These are phyloP conservation scores for Coelopa frigida DNA, from an alignment of 1,140 invertebrate species.

Conservation along the genomic window DNA sequence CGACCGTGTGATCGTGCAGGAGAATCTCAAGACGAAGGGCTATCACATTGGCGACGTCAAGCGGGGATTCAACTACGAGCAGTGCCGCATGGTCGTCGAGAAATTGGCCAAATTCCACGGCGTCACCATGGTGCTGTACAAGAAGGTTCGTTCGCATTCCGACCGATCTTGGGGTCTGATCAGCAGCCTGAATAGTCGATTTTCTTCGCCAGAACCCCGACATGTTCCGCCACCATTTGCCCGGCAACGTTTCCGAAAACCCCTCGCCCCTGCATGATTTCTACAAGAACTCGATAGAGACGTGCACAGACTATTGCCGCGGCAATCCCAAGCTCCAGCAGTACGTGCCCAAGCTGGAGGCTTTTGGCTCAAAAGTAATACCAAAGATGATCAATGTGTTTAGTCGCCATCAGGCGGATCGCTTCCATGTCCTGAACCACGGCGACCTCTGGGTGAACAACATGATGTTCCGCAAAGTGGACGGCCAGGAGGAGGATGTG, in stretches of 20 bases:
- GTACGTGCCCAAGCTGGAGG: slow-evolving; percentile 42
- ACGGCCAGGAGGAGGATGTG: slow-evolving; percentile 44
- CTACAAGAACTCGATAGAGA: slow-evolving; percentile 11
- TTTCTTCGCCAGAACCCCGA: slow-evolving; percentile 46
- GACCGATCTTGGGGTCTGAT: too few species aligned
- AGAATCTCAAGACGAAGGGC: slow-evolving; percentile 48
- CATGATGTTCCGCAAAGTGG: slow-evolving; percentile 52
- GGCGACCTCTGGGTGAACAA: slow-evolving; percentile 59
- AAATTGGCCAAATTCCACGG: slow-evolving; percentile 52
- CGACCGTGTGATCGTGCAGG: slow-evolving; percentile 46
- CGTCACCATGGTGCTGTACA: slow-evolving; percentile 46
- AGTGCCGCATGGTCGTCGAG: slow-evolving; percentile 46
- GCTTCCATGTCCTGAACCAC: slow-evolving; percentile 51
- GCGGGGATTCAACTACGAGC: slow-evolving; percentile 48
- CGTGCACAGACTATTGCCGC: slow-evolving; percentile 16
- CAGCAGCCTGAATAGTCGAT: too few species aligned
- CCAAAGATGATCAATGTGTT: slow-evolving; percentile 24
- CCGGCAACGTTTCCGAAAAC: slow-evolving; percentile 12
- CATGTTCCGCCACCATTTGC: slow-evolving; percentile 15
- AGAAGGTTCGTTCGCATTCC: slow-evolving; percentile 46
- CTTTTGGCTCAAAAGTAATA: slow-evolving; percentile 32
- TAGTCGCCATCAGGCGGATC: slow-evolving; percentile 37
- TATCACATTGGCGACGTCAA: slow-evolving; percentile 49
- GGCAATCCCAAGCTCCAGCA: slow-evolving; percentile 21
- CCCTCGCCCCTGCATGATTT: slow-evolving; percentile 13